Evolutionary conservation across 2,113 vertebrate genomes (phyloP), one percentile per base, ranked within the genome.

Genomic region (Bambusicola thoracicus): DNA sequence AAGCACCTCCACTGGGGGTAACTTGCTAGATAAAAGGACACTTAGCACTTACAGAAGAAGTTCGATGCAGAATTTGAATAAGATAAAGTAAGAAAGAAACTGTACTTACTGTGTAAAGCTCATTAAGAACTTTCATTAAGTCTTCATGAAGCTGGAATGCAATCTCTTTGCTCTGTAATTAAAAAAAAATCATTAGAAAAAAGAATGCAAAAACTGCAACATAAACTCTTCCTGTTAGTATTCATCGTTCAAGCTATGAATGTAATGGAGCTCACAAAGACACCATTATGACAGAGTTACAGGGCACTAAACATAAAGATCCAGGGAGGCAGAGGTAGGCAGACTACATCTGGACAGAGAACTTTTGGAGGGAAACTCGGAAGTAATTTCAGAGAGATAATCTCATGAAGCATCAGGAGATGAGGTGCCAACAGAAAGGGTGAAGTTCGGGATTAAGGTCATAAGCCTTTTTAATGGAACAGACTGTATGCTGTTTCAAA

Each of bases 111-210:
- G 99, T 99, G 97, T 99, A 99, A 38, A 99, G 98, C 97, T 99
- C 99, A 24, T 99, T 99, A 84, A 99, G 98, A 95, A 99, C 99
- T 98, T 99, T 99, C 99, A 99, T 99, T 96, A 99, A 98, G 97
- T 99, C 99, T 97, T 99, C 99, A 94, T 99, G 99, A 90, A 99
- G 98, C 92, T 99, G 99, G 97, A 99, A 99, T 17, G 99, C 98
- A 93, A 99, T 99, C 97, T 99, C 99, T 97, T 99, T 99, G 97
- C 99, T 99, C 99, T 99, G 98, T 92, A 98, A 98, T 97, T 96
- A 95, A 96, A 95, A 97, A 53, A 67, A 95, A 97, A 95, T 56
- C 12, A 91, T 97, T 93, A 97, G 83, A 68, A 92, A 94, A 63
- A 87, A n/a, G 56, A 77, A 93, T 4, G 7, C 85, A 75, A 94